phyloP scores from a whole-genome alignment of 2,797 vertebrate genomes.

The Danio kyathit region DNA sequence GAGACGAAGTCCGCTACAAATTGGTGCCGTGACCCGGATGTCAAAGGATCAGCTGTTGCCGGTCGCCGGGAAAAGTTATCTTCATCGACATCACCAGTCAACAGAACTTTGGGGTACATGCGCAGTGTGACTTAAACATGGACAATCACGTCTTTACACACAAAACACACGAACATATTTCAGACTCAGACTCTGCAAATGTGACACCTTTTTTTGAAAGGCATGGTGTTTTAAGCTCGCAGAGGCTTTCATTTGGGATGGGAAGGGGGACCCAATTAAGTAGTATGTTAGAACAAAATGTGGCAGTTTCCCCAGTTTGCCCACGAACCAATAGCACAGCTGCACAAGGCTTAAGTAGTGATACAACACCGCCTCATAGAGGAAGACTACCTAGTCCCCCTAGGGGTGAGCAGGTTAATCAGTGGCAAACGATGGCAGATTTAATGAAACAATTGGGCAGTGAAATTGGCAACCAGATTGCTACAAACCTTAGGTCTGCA shows the following conservation, averaged over 20 bases:
- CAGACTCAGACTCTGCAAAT: no score
- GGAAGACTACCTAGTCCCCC: background rate
- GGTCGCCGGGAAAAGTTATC: constrained; percentile 3
- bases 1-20: no score
- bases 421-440: constrained; percentile 9
- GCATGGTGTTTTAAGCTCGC: no score
- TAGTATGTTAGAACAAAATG: no score
- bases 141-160: background rate
- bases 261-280: no score
- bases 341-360: background rate
- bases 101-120: background rate
- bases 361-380: background rate
- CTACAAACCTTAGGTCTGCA: background rate
- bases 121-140: background rate
- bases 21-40: no score
- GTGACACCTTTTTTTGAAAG: no score
- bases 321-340: background rate
- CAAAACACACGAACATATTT: no score
- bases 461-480: background rate
- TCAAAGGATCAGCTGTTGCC: no score
- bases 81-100: background rate
- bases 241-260: no score
- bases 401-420: background rate
- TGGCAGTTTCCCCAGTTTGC: no score
- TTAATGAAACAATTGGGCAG: no score